phyloP scores from a whole-genome alignment of 2,797 vertebrate genomes.

The Pseudotriccus pelzelni region DNA sequence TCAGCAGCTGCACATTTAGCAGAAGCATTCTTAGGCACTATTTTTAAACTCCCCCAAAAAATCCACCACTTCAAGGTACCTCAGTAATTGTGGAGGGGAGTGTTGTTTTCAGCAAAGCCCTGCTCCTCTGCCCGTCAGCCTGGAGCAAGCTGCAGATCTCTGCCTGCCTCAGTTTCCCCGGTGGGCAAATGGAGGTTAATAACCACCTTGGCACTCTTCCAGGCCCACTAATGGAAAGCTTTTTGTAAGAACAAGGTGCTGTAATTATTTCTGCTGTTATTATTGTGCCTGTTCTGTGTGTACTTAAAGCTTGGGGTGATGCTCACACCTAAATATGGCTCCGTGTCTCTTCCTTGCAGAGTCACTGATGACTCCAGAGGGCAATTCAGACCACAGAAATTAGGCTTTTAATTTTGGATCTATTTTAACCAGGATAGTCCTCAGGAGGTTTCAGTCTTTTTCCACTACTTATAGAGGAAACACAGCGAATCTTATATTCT shows the following conservation, averaged over 20 bases:
- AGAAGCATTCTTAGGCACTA: background rate
- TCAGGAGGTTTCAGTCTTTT: background rate
- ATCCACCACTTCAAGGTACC: background rate
- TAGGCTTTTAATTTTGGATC: background rate
- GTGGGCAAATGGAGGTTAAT: background rate
- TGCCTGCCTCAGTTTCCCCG: slow-evolving; percentile 11
- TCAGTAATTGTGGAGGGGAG: background rate
- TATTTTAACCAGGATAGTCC: background rate
- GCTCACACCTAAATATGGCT: background rate
- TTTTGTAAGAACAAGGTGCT: background rate
- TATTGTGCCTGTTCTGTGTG: background rate
- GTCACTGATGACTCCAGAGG: background rate
- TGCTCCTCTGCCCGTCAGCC: background rate
- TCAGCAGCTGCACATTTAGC: background rate
- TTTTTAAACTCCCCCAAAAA: background rate
- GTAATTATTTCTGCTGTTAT: background rate
- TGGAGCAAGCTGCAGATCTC: background rate
- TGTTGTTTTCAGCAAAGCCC: background rate
- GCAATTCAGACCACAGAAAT: background rate
- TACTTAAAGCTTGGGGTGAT: background rate
- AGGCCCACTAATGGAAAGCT: background rate
- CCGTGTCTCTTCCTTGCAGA: fast-evolving
- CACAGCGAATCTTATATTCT: fast-evolving
- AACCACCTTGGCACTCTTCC: background rate
- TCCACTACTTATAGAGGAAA: background rate